phyloP scores from a whole-genome alignment of 2,888 invertebrate genomes.

The Dascillus cervinus region DNA sequence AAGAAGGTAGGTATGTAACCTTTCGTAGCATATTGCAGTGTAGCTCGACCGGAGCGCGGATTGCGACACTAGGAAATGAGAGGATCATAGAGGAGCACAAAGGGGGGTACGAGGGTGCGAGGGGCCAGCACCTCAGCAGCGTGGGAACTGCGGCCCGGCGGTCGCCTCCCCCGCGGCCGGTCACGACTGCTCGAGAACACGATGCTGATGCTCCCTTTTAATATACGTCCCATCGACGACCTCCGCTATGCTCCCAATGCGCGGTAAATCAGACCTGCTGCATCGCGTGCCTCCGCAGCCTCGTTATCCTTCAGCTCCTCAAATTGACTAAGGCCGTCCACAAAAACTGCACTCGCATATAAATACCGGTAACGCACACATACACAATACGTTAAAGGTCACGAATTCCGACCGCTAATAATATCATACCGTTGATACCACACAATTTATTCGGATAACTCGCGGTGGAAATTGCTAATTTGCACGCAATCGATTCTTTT shows the following conservation, averaged over 20 bases:
- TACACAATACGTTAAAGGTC: too few relatives aligned
- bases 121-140: slow-evolving; percentile 31
- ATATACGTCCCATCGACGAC: slow-evolving; percentile 29
- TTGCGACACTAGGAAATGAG: slow-evolving; percentile 34
- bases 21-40: slow-evolving; percentile 24
- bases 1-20: slow-evolving; percentile 24
- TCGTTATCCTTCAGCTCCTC: slow-evolving; percentile 17
- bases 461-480: too few relatives aligned
- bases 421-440: too few relatives aligned
- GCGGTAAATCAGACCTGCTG: slow-evolving; percentile 23
- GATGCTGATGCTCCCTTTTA: slow-evolving; percentile 38
- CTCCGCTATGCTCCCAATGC: slow-evolving; percentile 28
- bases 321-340: slow-evolving; percentile 17
- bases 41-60: slow-evolving; percentile 19
- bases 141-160: slow-evolving; percentile 36
- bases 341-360: slow-evolving; percentile 8
- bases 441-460: too few relatives aligned
- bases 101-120: slow-evolving; percentile 18
- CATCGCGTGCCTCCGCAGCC: slow-evolving; percentile 21
- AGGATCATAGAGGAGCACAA: slow-evolving; percentile 19
- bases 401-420: too few relatives aligned
- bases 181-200: slow-evolving; percentile 42
- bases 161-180: slow-evolving; percentile 40
- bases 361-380: too few relatives aligned
- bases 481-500: too few relatives aligned